Conservation (phyloP, 2,888 invertebrate species). For the Pediacus dermestoides region DNA sequence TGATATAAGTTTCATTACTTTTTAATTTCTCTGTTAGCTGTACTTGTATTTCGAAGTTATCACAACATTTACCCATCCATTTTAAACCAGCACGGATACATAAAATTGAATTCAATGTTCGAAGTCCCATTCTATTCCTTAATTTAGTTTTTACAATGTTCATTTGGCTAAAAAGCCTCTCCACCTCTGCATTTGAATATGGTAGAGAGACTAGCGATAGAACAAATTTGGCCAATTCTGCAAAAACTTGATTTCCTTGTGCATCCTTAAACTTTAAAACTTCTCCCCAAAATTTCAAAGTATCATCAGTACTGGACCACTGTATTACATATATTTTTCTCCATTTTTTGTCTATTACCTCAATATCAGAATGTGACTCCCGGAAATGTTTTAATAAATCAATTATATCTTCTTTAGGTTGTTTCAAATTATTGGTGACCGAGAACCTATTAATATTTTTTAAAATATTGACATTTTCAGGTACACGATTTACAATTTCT, state of each 20-base stretch:
- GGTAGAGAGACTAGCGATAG: conserved; percentile 18
- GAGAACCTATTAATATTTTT: conserved; percentile 11
- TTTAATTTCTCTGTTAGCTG: not conserved
- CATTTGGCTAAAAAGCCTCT: conserved; percentile 21
- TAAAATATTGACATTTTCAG: conserved; percentile 11
- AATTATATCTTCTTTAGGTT: not conserved
- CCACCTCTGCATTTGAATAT: conserved; percentile 25
- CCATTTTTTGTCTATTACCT: not conserved
- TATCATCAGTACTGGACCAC: not conserved
- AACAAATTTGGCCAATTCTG: conserved; percentile 15
- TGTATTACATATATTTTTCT: not conserved
- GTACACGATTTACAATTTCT: conserved; percentile 12
- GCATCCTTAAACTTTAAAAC: conserved; percentile 28
- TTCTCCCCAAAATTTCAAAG: conserved; percentile 15
- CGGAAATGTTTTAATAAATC: conserved; percentile 1
- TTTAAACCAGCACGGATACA: conserved; percentile 3
- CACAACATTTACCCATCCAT: not conserved
- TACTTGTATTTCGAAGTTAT: not conserved
- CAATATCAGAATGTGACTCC: conserved; percentile 2
- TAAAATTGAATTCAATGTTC: conserved; percentile 2
- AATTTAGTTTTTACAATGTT: conserved; percentile 21
- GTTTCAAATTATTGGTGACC: conserved; percentile 10
- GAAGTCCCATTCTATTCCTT: conserved; percentile 13
- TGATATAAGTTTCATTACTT: conserved; percentile 1
- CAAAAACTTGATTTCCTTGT: conserved; percentile 49